Base-by-base conservation (phyloP, 2,888 invertebrate species). In the Ischnus inquisitorius region DNA sequence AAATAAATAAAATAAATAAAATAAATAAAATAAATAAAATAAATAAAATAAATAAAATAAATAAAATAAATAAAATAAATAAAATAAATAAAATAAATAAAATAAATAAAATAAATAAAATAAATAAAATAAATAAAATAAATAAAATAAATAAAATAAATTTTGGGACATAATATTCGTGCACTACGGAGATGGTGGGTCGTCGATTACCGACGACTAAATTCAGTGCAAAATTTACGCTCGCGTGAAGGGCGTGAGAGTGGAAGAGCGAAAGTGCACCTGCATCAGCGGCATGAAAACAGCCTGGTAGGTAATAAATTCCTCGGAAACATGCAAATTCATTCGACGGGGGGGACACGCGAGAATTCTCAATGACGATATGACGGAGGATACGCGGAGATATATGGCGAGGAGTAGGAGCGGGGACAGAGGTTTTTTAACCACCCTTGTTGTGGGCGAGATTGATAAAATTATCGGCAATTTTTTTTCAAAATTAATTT, bases 301-400 rank as follows among this genome's bases (percentile, higher is more conserved):
- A 60, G 41, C 46, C 64, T 76, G 43, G 46, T 19, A 81, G 81
- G 43, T 76, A 76, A 76, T 71, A 71, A 76, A 81, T 81, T 81
- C 76, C 76, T 81, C 34, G 4, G 64, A 54, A 81, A 76, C 76
- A 81, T 81, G 81, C 81, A 81, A 76, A 81, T 81, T 76, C 65
- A 34, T 64, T 22, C 3, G 54, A 19, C 6, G 19, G 51, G 54
- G 51, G 39, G 34, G 76, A 76, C 81, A 76, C 76, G 81, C 81
- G 81, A 81, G 76, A 28, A 76, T 54, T 12, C 54, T 10, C 41
- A 57, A 60, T 57, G 65, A 65, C 41, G 48, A 51, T 8, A 5
- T 39, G 25, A 28, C 48, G 51, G 12, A 48, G 60, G 25, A 41
- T 12, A 67, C 25, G 68, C 16, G 65, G 34, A 43, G 19, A 14